phyloP scores from a whole-genome alignment of 1,140 invertebrate species.

The Agraylea sexmaculata region DNA sequence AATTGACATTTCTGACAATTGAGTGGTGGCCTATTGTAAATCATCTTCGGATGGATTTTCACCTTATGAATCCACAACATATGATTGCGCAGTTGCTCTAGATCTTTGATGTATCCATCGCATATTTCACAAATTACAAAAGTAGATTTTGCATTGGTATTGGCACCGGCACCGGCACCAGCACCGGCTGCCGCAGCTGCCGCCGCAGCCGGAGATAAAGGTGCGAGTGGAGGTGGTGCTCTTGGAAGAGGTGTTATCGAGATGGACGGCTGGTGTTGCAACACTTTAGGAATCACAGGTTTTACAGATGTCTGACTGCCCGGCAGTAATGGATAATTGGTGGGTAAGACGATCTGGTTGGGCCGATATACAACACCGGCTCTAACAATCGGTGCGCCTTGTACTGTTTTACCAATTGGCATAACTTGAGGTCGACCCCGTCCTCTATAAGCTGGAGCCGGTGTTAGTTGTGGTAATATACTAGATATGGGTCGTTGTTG shows the following conservation, averaged over 20 bases:
- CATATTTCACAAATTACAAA: slow-evolving; percentile 94
- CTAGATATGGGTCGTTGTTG: background rate
- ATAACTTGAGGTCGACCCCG: slow-evolving; percentile 31
- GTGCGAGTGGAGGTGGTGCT: slow-evolving; percentile 35
- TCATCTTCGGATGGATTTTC: slow-evolving; percentile 94
- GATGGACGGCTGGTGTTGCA: slow-evolving; percentile 64
- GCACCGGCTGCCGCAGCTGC: slow-evolving; percentile 34
- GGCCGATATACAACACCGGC: slow-evolving; percentile 38
- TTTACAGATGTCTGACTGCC: slow-evolving; percentile 20
- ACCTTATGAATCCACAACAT: slow-evolving; percentile 96
- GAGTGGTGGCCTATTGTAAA: slow-evolving; percentile 83
- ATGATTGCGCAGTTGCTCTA: slow-evolving; percentile 83
- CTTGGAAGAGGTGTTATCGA: slow-evolving; percentile 81
- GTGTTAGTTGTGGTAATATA: background rate
- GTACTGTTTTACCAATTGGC: slow-evolving; percentile 26
- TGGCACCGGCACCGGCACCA: slow-evolving; percentile 33
- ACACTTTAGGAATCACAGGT: slow-evolving; percentile 35
- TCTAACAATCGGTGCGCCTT: slow-evolving; percentile 33
- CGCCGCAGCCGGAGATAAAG: slow-evolving; percentile 30
- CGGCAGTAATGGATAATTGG: slow-evolving; percentile 33
- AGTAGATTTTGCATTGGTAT: slow-evolving; percentile 51
- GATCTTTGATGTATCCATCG: slow-evolving; percentile 88
- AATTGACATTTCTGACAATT: slow-evolving; percentile 96
- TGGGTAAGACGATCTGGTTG: slow-evolving; percentile 26
- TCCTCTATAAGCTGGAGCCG: slow-evolving; percentile 6